These are phyloP conservation scores for Ctenoplectra terminalis DNA, from an alignment of 1,140 invertebrate species.

Conservation along the genomic window DNA sequence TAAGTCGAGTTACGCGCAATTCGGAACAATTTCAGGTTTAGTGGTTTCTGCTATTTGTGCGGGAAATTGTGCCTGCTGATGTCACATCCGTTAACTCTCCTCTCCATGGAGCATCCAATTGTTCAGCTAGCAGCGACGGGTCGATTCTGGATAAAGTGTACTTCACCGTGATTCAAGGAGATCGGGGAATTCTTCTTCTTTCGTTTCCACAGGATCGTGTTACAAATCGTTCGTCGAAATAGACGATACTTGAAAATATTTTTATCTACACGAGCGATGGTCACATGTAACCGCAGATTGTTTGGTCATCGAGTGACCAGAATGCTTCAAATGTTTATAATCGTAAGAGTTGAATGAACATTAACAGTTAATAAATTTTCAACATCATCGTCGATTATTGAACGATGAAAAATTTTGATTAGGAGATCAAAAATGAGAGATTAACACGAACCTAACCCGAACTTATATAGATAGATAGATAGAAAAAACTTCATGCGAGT, in stretches of 20 bases:
- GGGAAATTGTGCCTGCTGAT: constrained; percentile 81
- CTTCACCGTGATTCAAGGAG: neutral
- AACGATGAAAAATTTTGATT: no score
- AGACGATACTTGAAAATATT: neutral
- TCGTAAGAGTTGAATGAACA: no score
- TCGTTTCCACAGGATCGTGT: neutral
- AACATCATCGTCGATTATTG: no score
- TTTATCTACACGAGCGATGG: no score
- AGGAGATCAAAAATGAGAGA: no score
- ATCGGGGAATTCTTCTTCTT: neutral
- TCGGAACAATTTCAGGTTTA: constrained; percentile 80
- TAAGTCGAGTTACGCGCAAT: constrained; percentile 77
- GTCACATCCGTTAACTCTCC: constrained; percentile 78
- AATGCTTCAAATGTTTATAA: no score
- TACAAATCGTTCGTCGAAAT: neutral
- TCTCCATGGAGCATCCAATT: constrained; percentile 57
- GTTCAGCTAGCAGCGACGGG: constrained; percentile 50
- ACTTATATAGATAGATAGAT: no score
- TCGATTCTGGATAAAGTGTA: constrained; percentile 61
- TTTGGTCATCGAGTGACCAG: no score
- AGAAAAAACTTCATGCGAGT: no score
- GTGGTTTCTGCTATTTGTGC: constrained; percentile 80
- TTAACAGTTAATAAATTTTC: no score
- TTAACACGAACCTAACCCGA: no score
- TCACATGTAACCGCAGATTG: no score